Percentiles rank a stretch among this genome's conserved stretches.
phyloP scores from a whole-genome alignment of 2,113 vertebrate species.

The Saguinus midas region DNA sequence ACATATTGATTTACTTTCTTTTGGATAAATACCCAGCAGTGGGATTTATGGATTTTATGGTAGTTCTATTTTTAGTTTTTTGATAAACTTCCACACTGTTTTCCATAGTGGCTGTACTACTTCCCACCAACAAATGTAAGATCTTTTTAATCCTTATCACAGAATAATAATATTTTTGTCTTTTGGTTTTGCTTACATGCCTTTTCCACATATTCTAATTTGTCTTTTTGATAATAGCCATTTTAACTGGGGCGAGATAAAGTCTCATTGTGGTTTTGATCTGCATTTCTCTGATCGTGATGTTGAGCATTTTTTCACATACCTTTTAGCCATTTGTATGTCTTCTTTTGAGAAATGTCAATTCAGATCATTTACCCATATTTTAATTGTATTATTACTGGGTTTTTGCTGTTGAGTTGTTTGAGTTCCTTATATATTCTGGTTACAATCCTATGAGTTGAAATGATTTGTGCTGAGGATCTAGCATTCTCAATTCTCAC shows the following conservation, averaged over 20 bases:
- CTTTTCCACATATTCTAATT: neutral
- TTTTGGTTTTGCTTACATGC: too few relatives aligned
- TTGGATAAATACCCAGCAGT: neutral
- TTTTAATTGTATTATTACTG: neutral
- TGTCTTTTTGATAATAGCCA: neutral
- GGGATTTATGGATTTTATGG: neutral
- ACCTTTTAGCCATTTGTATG: neutral
- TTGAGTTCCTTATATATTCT: neutral
- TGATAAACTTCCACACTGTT: neutral
- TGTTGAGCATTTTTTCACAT: neutral
- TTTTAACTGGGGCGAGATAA: neutral
- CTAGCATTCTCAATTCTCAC: too few relatives aligned
- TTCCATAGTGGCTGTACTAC: neutral
- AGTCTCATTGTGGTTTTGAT: neutral
- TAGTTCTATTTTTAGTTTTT: neutral
- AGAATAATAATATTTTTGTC: too few relatives aligned
- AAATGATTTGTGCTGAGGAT: too few relatives aligned
- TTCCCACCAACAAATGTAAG: neutral
- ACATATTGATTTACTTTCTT: neutral
- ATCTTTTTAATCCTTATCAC: too few relatives aligned
- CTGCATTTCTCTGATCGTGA: neutral
- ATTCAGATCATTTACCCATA: neutral
- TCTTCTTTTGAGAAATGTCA: neutral
- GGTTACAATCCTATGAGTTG: too few relatives aligned
- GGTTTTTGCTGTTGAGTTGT: neutral